Evolutionary conservation across 2,797 vertebrate species (phyloP).

Genomic region (Tenualosa ilisha): DNA sequence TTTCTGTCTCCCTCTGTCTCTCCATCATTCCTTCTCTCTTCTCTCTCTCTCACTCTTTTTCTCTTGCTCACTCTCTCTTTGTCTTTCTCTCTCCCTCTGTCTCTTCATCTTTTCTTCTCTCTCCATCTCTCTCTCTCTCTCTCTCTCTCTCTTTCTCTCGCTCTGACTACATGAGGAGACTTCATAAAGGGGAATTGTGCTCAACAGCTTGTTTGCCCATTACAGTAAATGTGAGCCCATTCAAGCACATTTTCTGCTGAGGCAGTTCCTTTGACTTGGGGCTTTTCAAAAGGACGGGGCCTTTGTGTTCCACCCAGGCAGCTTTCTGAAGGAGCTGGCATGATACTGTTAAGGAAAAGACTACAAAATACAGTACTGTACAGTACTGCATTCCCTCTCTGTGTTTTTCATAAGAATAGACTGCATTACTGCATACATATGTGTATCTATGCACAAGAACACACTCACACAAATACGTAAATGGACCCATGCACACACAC

Average conservation of each 20-base stretch:
- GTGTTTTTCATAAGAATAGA: neutral
- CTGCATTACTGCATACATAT: neutral
- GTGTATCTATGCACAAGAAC: constrained; percentile 14
- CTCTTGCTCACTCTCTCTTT: neutral
- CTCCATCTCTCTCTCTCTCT: neutral
- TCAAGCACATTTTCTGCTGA: constrained; percentile 9
- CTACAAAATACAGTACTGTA: constrained; percentile 27
- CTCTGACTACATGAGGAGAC: neutral
- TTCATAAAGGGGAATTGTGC: constrained; percentile 19
- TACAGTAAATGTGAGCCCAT: constrained; percentile 23
- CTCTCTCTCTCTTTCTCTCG: neutral
- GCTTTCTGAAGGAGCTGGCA: neutral
- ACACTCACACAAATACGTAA: constrained; percentile 25
- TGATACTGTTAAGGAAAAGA: constrained; percentile 51
- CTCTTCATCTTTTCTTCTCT: neutral
- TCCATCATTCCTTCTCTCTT: neutral
- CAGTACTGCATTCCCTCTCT: constrained; percentile 1
- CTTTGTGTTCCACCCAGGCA: constrained; percentile 3
- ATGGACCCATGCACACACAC: neutral
- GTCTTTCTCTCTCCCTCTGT: neutral
- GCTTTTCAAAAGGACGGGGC: neutral
- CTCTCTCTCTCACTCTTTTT: neutral
- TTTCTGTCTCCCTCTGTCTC: neutral
- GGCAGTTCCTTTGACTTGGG: constrained; percentile 1
- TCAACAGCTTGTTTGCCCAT: constrained; percentile 24